Conservation (phyloP, 2,113 vertebrate genomes). For the Copsychus sechellarum region DNA sequence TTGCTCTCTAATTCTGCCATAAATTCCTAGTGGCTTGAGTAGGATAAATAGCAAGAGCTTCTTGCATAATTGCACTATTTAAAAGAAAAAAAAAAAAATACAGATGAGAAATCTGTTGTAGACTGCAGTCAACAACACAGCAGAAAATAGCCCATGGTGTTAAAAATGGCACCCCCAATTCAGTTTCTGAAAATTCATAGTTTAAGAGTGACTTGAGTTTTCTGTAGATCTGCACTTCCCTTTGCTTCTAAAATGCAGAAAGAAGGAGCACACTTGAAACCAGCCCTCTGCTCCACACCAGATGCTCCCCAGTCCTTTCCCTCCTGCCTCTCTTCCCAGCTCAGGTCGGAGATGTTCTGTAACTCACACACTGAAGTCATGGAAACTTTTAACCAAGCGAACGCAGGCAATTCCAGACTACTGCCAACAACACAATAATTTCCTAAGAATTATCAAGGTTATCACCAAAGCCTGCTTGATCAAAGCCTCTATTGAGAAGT, state of each 20-base stretch:
- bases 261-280: background rate
- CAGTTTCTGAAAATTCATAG: background rate
- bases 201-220: background rate
- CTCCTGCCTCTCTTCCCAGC: background rate
- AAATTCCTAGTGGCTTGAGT: background rate
- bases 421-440: background rate
- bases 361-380: accelerated
- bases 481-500: background rate
- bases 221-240: background rate
- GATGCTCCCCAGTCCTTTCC: background rate
- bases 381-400: background rate
- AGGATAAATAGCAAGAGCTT: background rate
- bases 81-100: background rate
- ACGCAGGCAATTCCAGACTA: background rate
- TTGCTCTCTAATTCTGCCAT: background rate
- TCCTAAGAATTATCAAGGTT: background rate
- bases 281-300: background rate
- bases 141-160: background rate
- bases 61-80: background rate
- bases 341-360: background rate
- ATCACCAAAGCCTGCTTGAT: background rate
- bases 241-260: background rate
- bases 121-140: background rate
- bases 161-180: background rate
- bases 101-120: background rate